These are phyloP conservation scores for Mormoops blainvillei DNA, from an alignment of 2,113 vertebrate genomes.

Conservation along the genomic window DNA sequence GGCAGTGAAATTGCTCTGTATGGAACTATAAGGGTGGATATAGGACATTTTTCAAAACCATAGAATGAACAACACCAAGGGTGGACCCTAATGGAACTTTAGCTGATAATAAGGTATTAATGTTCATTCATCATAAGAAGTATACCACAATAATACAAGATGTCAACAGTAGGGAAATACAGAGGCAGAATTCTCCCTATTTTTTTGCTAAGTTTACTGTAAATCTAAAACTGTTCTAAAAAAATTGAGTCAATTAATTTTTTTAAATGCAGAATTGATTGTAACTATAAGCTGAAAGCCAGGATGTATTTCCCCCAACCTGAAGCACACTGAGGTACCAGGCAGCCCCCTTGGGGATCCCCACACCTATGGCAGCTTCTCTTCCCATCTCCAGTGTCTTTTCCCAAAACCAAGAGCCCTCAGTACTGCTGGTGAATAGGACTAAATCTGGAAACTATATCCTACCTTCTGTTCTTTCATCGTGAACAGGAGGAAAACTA, in stretches of 20 bases:
- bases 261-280: neutral
- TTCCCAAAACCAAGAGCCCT: neutral
- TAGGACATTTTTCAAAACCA: neutral
- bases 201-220: neutral
- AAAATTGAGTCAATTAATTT: neutral
- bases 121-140: accelerated
- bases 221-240: neutral
- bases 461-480: accelerated
- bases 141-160: accelerated
- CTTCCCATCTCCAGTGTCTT: no score
- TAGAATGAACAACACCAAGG: accelerated
- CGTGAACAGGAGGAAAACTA: accelerated
- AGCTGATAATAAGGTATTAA: accelerated
- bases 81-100: no score
- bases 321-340: neutral
- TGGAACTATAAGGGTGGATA: accelerated
- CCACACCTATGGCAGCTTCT: accelerated
- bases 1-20: neutral
- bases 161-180: accelerated
- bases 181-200: neutral
- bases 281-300: neutral
- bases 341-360: no score
- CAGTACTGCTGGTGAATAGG: accelerated
- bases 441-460: neutral
- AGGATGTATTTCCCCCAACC: no score